Evolutionary conservation across 2,888 invertebrate genomes (phyloP).

Genomic region (Sycophila texana): DNA sequence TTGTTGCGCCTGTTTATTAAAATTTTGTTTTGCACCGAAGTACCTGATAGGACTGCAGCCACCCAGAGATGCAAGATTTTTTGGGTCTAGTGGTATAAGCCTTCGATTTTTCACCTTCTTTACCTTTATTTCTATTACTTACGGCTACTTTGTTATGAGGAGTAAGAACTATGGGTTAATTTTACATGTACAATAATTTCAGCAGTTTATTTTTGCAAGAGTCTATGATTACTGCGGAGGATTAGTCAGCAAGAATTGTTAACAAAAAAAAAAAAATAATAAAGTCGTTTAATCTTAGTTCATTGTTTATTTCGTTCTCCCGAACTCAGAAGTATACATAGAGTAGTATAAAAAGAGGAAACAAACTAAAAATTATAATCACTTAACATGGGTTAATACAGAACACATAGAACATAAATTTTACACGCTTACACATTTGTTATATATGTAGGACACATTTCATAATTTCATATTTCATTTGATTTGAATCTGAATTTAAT

Average conservation of each 20-base stretch:
- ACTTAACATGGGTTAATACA: slow-evolving; percentile 16
- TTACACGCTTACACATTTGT: slow-evolving; percentile 17
- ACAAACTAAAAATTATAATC: slow-evolving; percentile 2
- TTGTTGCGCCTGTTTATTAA: slow-evolving; percentile 1
- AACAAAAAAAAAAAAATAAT: slow-evolving; percentile 18
- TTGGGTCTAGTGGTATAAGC: slow-evolving; percentile 6
- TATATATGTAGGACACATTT: slow-evolving; percentile 23
- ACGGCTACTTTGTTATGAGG: slow-evolving; percentile 1
- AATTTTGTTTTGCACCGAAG: background rate
- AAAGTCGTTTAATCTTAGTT: slow-evolving; percentile 17
- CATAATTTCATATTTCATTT: slow-evolving; percentile 12
- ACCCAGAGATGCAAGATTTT: slow-evolving; percentile 26
- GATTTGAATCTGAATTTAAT: slow-evolving; percentile 10
- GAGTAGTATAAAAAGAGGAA: background rate
- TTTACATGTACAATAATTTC: slow-evolving; percentile 4
- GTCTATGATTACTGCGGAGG: background rate
- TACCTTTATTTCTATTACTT: background rate
- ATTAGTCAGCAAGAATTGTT: slow-evolving; percentile 15
- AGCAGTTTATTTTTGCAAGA: too few species aligned
- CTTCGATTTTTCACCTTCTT: background rate
- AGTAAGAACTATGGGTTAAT: background rate
- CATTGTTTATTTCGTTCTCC: slow-evolving; percentile 14
- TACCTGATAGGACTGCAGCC: slow-evolving; percentile 19
- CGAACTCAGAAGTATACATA: slow-evolving; percentile 12
- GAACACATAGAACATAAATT: slow-evolving; percentile 7